Evolutionary conservation across 37 sponge, comb jelly and placozoan species (phyloP).

Genomic region (Geodia barretti): DNA sequence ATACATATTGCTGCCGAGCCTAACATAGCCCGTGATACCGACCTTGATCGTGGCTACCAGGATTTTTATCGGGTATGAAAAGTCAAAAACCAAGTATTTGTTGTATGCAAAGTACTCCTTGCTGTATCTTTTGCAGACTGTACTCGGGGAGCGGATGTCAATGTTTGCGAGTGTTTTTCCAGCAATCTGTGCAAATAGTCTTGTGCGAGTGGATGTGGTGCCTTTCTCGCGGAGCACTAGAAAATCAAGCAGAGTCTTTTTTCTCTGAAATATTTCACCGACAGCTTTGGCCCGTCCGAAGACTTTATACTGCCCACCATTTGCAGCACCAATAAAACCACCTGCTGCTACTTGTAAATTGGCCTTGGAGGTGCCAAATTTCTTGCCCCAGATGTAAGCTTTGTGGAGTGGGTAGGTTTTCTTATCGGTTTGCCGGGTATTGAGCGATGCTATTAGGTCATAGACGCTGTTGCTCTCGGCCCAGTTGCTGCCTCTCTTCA

Average conservation of each 20-base stretch:
- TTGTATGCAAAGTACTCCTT: no score
- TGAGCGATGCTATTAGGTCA: constrained; percentile 38
- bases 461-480: constrained; percentile 34
- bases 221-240: constrained; percentile 15
- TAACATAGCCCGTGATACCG: no score
- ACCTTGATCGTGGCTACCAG: no score
- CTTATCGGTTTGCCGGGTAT: constrained; percentile 34
- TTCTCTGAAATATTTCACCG: constrained; percentile 56
- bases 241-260: constrained; percentile 21
- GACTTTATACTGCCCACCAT: constrained; percentile 22
- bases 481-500: constrained; percentile 46
- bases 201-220: constrained; percentile 3
- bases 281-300: constrained; percentile 45
- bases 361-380: constrained; percentile 42
- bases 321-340: constrained; percentile 42
- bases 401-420: constrained; percentile 43
- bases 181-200: constrained; percentile 45
- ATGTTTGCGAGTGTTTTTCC: constrained; percentile 41
- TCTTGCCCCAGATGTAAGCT: constrained; percentile 67
- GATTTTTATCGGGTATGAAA: no score
- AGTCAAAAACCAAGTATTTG: no score
- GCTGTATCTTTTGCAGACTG: no score
- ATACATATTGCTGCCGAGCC: no score
- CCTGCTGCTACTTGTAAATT: constrained; percentile 42
- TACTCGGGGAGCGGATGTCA: no score